Percentiles rank a stretch among this genome's conserved stretches.
phyloP scores from a whole-genome alignment of 2,888 invertebrate genomes.

The Nematopogon swammerdamellus region DNA sequence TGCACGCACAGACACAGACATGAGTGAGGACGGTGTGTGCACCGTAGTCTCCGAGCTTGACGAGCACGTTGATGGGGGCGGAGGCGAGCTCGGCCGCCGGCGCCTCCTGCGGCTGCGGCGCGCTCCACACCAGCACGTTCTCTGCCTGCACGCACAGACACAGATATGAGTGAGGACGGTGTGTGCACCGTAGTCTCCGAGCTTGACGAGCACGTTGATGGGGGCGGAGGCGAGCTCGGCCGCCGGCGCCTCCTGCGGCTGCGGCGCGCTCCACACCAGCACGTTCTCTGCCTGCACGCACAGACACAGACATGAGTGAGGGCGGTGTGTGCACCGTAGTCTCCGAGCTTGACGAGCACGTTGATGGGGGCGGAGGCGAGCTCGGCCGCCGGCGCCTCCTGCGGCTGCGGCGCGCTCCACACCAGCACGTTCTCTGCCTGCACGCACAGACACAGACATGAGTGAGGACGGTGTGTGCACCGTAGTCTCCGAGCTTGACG shows the following conservation, averaged over 20 bases:
- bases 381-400: too few relatives aligned
- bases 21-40: too few relatives aligned
- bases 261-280: conserved; percentile 94
- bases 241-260: conserved; percentile 58
- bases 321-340: too few relatives aligned
- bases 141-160: conserved; percentile 71
- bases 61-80: conserved; percentile 59
- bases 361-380: too few relatives aligned
- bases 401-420: too few relatives aligned
- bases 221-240: conserved; percentile 52
- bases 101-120: conserved; percentile 69
- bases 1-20: too few relatives aligned
- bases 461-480: too few relatives aligned
- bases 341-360: too few relatives aligned
- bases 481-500: too few relatives aligned
- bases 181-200: conserved; percentile 87
- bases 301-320: too few relatives aligned
- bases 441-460: too few relatives aligned
- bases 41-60: conserved; percentile 97
- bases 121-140: conserved; percentile 97
- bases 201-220: conserved; percentile 75
- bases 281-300: conserved; percentile 99
- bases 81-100: conserved; percentile 59
- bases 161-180: not conserved
- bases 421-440: too few relatives aligned